These are phyloP conservation scores for Microtus pennsylvanicus DNA, from an alignment of 2,113 vertebrate species.

Conservation along the genomic window DNA sequence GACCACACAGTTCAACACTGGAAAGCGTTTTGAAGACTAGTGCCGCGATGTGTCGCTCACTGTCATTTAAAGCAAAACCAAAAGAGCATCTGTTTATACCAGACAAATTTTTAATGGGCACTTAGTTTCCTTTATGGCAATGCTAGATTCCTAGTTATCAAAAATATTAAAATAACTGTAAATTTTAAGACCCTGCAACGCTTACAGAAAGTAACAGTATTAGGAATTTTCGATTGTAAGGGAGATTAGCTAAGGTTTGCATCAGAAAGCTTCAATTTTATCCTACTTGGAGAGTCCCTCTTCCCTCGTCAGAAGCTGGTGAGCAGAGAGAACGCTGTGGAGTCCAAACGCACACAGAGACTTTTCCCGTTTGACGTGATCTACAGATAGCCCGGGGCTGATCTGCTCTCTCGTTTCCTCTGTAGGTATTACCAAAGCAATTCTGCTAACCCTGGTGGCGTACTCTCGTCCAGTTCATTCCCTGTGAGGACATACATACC, in stretches of 20 bases:
- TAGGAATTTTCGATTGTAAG: slow-evolving; percentile 67
- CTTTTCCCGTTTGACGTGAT: slow-evolving; percentile 60
- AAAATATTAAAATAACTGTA: slow-evolving; percentile 85
- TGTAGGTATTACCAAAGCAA: slow-evolving; percentile 65
- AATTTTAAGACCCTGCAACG: slow-evolving; percentile 85
- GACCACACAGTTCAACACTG: slow-evolving; percentile 80
- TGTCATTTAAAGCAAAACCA: slow-evolving; percentile 79
- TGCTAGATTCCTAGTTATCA: slow-evolving; percentile 88
- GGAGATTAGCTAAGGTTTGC: slow-evolving; percentile 76
- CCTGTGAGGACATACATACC: slow-evolving; percentile 80
- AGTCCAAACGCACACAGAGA: slow-evolving; percentile 81
- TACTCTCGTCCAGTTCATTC: slow-evolving; percentile 75
- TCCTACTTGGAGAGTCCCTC: slow-evolving; percentile 78
- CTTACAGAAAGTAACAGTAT: slow-evolving; percentile 83
- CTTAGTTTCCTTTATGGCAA: slow-evolving; percentile 94
- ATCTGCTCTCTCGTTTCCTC: slow-evolving; percentile 62
- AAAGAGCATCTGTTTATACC: slow-evolving; percentile 80
- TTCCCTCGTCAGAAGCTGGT: slow-evolving; percentile 75
- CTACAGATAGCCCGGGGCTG: slow-evolving; percentile 57
- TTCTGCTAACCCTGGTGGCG: slow-evolving; percentile 17
- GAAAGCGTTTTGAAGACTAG: slow-evolving; percentile 76
- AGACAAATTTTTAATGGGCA: slow-evolving; percentile 88
- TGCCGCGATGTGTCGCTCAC: slow-evolving; percentile 78
- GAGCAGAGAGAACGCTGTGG: slow-evolving; percentile 72
- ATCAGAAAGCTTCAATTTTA: slow-evolving; percentile 76